phyloP scores from a whole-genome alignment of 2,797 vertebrate species.

The Cuculus canorus region DNA sequence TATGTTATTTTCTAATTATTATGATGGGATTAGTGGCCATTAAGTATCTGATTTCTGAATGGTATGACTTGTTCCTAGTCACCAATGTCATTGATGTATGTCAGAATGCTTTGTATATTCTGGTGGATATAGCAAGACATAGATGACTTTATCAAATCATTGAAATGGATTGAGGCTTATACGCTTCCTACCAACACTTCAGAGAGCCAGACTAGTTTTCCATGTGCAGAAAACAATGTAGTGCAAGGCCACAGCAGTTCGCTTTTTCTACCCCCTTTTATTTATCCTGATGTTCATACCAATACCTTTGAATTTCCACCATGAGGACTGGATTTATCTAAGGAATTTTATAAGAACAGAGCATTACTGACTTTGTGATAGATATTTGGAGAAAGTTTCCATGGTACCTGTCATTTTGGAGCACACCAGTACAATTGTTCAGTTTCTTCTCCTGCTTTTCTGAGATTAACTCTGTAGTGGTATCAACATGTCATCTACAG shows the following conservation, averaged over 20 bases:
- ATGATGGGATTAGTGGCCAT: conserved; percentile 43
- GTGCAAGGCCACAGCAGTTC: not conserved
- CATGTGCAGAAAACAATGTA: not conserved
- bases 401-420: not conserved
- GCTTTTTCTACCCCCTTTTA: not conserved
- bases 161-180: not conserved
- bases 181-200: not conserved
- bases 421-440: not conserved
- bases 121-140: not conserved
- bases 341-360: not conserved
- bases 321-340: not conserved
- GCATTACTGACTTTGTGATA: not conserved
- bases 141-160: not conserved
- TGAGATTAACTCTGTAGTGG: not conserved
- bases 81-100: not conserved
- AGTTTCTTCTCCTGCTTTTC: not conserved
- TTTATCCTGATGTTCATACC: not conserved
- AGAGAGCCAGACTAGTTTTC: not conserved
- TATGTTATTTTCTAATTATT: conserved; percentile 52
- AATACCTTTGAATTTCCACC: not conserved
- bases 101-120: not conserved
- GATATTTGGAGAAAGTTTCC: not conserved
- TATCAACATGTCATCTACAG: not conserved
- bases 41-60: conserved; percentile 46
- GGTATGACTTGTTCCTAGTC: not conserved